Conservation (phyloP, 2,113 vertebrate species). For the Trichechus manatus region DNA sequence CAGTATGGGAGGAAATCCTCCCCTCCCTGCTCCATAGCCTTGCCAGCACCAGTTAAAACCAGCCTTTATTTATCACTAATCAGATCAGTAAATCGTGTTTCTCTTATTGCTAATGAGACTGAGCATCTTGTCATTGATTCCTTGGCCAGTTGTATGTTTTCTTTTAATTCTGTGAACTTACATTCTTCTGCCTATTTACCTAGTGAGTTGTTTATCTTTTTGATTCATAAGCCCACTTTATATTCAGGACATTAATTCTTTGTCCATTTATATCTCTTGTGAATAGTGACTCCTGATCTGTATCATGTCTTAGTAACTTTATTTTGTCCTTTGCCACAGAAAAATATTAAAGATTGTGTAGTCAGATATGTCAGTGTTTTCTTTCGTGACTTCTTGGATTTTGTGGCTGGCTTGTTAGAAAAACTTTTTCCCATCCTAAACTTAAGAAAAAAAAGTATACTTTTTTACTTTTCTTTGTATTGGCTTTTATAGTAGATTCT, state of each 20-base stretch:
- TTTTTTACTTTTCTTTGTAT: constrained; percentile 1
- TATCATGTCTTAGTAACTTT: neutral
- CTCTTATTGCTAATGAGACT: neutral
- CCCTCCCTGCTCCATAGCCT: too few species aligned
- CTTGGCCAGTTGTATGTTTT: neutral
- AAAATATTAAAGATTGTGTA: neutral
- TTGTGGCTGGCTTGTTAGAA: neutral
- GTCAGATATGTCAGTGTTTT: neutral
- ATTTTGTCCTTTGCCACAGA: neutral
- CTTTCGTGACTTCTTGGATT: neutral
- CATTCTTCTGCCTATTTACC: neutral
- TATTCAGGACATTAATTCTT: neutral
- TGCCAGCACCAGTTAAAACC: neutral
- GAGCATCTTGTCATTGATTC: neutral
- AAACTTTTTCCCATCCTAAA: neutral
- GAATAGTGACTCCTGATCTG: neutral
- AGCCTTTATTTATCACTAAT: neutral
- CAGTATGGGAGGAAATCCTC: neutral
- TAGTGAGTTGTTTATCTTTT: neutral
- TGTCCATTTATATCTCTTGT: neutral
- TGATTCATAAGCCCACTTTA: neutral
- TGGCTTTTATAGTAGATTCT: neutral
- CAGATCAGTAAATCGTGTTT: neutral
- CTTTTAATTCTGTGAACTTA: neutral
- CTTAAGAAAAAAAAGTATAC: neutral